Percentiles rank a stretch among this genome's conserved stretches.
These are phyloP conservation scores for Cyclophora punctaria DNA, from an alignment of 2,888 invertebrate species.

Conservation along the genomic window DNA sequence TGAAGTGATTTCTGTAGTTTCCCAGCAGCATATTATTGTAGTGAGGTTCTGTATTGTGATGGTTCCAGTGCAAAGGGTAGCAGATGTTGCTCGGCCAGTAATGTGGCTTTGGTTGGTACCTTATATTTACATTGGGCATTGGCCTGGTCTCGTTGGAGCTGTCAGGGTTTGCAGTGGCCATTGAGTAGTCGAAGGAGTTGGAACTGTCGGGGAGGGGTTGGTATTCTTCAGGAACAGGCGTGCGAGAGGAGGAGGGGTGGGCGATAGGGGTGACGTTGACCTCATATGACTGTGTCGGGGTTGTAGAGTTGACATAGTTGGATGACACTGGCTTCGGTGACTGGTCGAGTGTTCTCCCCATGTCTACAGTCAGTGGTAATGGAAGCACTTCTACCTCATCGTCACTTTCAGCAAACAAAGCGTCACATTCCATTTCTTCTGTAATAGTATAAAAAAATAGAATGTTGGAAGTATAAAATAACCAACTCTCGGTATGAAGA, in stretches of 20 bases:
- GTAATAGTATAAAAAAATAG: constrained; percentile 26
- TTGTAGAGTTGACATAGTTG: constrained; percentile 53
- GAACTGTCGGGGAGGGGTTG: constrained; percentile 66
- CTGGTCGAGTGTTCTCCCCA: constrained; percentile 28
- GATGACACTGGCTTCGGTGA: constrained; percentile 47
- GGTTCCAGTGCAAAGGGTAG: constrained; percentile 30
- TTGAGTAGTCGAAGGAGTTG: constrained; percentile 50
- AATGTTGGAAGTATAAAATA: no score
- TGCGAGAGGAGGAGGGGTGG: constrained; percentile 49
- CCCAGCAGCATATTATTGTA: constrained; percentile 45
- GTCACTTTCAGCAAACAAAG: constrained; percentile 79
- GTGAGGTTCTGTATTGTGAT: constrained; percentile 19
- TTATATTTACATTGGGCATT: constrained; percentile 46
- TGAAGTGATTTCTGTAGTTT: constrained; percentile 42
- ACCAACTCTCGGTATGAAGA: no score
- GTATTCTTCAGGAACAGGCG: constrained; percentile 66
- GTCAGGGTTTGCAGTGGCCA: constrained; percentile 35
- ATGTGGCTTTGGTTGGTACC: constrained; percentile 60
- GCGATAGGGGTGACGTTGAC: constrained; percentile 41
- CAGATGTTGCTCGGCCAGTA: constrained; percentile 41
- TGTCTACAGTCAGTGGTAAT: constrained; percentile 28
- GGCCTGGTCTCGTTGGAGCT: constrained; percentile 32
- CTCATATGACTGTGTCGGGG: constrained; percentile 47
- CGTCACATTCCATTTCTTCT: constrained; percentile 79
- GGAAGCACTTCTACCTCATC: constrained; percentile 73